phyloP scores from a whole-genome alignment of 2,797 vertebrate genomes.

The Takifugu rubripes region DNA sequence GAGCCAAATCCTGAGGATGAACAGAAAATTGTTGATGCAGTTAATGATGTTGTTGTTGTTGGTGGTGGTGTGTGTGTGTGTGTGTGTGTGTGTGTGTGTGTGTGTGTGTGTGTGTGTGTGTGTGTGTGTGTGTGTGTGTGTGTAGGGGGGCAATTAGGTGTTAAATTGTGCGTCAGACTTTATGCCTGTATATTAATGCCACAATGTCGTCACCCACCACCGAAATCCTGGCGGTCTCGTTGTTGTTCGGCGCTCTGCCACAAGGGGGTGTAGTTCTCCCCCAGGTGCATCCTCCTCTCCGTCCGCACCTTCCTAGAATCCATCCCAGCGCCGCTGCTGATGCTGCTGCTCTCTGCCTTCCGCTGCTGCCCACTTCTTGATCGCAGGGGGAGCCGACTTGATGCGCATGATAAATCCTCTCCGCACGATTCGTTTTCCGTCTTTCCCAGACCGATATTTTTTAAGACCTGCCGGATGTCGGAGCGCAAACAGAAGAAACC shows the following conservation, averaged over 20 bases:
- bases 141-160: too few relatives aligned
- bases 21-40: too few relatives aligned
- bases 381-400: constrained; percentile 55
- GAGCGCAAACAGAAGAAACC: constrained; percentile 45
- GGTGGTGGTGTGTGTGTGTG: too few relatives aligned
- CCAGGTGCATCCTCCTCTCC: constrained; percentile 56
- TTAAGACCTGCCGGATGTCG: constrained; percentile 28
- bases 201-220: too few relatives aligned
- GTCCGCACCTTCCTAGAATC: constrained; percentile 14
- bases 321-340: constrained; percentile 45
- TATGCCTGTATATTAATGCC: too few relatives aligned
- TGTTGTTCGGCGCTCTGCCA: constrained; percentile 18
- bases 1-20: too few relatives aligned
- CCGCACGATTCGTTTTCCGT: constrained; percentile 47
- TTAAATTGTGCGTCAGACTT: too few relatives aligned
- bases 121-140: too few relatives aligned
- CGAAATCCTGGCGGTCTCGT: too few relatives aligned
- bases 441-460: constrained; percentile 7
- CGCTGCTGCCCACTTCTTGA: constrained; percentile 28
- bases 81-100: too few relatives aligned
- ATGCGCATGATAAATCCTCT: constrained; percentile 69
- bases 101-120: too few relatives aligned
- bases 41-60: too few relatives aligned
- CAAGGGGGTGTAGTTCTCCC: constrained; percentile 65
- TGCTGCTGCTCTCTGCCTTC: constrained; percentile 38